These are phyloP conservation scores for Hydrolagus affinis DNA, from an alignment of 2,113 vertebrate species.

Conservation along the genomic window DNA sequence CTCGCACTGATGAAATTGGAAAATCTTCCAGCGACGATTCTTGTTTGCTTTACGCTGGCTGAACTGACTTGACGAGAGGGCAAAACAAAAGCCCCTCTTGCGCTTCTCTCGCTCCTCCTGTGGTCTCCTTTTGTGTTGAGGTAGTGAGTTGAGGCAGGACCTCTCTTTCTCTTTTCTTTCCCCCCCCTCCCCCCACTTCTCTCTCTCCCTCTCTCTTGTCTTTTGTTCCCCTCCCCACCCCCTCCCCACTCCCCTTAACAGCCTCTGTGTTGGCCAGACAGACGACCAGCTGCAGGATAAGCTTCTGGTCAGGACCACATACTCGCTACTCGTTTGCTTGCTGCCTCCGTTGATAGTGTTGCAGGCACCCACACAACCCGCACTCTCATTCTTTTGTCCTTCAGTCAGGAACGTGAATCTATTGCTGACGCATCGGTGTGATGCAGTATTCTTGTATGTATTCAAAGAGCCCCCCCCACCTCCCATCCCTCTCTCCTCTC, in stretches of 20 bases:
- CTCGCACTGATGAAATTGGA: conserved; percentile 36
- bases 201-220: background rate
- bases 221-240: background rate
- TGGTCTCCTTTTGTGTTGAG: conserved; percentile 53
- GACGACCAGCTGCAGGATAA: conserved; percentile 62
- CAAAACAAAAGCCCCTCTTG: conserved; percentile 43
- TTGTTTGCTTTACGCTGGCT: conserved; percentile 36
- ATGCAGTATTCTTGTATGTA: conserved; percentile 76
- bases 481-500: conserved; percentile 40
- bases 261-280: conserved; percentile 57
- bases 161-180: conserved; percentile 17
- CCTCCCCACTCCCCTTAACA: conserved; percentile 40
- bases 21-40: conserved; percentile 40
- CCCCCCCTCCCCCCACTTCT: too few relatives aligned
- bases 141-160: conserved; percentile 67
- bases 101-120: conserved; percentile 51
- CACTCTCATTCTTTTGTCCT: conserved; percentile 86
- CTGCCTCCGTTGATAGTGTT: conserved; percentile 55
- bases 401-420: conserved; percentile 82
- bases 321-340: conserved; percentile 44
- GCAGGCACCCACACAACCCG: conserved; percentile 68
- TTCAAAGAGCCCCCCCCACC: conserved; percentile 63
- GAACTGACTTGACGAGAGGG: conserved; percentile 6
- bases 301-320: conserved; percentile 56
- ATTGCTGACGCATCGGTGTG: conserved; percentile 89